Evolutionary conservation across 2,113 vertebrate genomes (phyloP).

Genomic region (Hippoglossus stenolepis): DNA sequence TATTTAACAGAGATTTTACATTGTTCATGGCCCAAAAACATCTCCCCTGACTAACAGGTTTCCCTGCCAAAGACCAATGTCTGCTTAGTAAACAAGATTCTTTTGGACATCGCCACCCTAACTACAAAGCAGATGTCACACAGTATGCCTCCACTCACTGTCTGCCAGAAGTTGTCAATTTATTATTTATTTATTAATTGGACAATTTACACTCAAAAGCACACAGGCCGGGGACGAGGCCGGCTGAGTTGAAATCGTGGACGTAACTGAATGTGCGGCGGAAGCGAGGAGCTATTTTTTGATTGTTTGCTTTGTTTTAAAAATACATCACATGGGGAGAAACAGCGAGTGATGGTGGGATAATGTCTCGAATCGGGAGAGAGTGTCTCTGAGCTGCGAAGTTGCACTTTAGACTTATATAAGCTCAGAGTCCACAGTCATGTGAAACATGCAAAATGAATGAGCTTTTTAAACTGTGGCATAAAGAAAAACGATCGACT

Average conservation of each 20-base stretch:
- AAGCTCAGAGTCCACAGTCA: slow-evolving; percentile 24
- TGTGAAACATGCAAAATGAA: slow-evolving; percentile 32
- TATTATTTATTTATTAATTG: slow-evolving; percentile 73
- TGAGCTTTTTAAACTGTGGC: slow-evolving; percentile 16
- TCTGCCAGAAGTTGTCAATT: slow-evolving; percentile 76
- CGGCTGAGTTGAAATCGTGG: slow-evolving; percentile 49
- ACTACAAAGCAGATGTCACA: slow-evolving; percentile 81
- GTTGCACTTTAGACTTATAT: slow-evolving; percentile 24
- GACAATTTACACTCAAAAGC: slow-evolving; percentile 47
- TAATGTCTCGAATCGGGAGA: slow-evolving; percentile 25
- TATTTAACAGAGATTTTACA: slow-evolving; percentile 77
- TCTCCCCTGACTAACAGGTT: slow-evolving; percentile 78
- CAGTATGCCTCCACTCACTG: slow-evolving; percentile 73
- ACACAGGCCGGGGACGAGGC: slow-evolving; percentile 24
- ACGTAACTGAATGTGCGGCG: slow-evolving; percentile 14
- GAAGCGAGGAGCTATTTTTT: slow-evolving; percentile 56
- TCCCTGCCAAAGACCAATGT: slow-evolving; percentile 79
- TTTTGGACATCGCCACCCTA: slow-evolving; percentile 75
- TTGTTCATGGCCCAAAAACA: slow-evolving; percentile 77
- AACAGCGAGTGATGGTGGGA: slow-evolving; percentile 1
- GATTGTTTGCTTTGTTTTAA: slow-evolving; percentile 49
- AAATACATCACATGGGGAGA: slow-evolving; percentile 67
- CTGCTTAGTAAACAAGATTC: slow-evolving; percentile 76
- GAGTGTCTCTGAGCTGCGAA: slow-evolving; percentile 25
- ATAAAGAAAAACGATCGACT: slow-evolving; percentile 22